Evolutionary conservation across 2,888 invertebrate genomes (phyloP).

Genomic region (Agrochola macilenta): DNA sequence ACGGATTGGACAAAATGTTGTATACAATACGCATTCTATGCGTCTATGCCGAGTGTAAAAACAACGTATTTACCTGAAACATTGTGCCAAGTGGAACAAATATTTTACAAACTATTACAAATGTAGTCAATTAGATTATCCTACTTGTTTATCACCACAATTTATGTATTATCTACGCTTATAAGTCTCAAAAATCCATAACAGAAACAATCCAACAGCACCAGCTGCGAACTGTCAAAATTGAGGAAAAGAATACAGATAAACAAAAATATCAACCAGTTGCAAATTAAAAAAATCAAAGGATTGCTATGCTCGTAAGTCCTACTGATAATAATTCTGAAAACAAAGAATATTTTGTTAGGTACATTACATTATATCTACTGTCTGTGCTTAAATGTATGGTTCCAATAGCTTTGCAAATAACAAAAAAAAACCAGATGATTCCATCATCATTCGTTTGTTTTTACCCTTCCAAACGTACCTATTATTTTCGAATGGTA

Average conservation of each 20-base stretch:
- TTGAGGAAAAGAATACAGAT: conserved; percentile 62
- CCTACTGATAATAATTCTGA: conserved; percentile 12
- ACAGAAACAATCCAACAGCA: conserved; percentile 81
- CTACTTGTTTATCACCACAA: conserved; percentile 55
- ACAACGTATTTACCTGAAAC: conserved; percentile 77
- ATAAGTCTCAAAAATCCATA: conserved; percentile 77
- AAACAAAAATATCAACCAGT: conserved; percentile 63
- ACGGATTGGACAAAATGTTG: conserved; percentile 57
- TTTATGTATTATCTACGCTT: conserved; percentile 68
- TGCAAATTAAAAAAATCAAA: conserved; percentile 59
- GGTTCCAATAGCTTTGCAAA: too few relatives aligned
- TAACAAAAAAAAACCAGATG: too few relatives aligned
- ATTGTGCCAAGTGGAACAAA: conserved; percentile 70
- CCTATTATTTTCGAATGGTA: too few relatives aligned
- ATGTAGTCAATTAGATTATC: conserved; percentile 54
- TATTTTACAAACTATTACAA: conserved; percentile 40
- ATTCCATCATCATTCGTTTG: too few relatives aligned
- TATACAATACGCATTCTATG: conserved; percentile 61
- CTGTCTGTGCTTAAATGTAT: too few relatives aligned
- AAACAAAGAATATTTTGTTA: neutral
- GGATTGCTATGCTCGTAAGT: conserved; percentile 24
- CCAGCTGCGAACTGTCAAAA: conserved; percentile 89
- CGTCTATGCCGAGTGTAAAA: conserved; percentile 53
- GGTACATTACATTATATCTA: too few relatives aligned
- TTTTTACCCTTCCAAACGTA: too few relatives aligned